These are phyloP conservation scores for Dicyrtomina minuta DNA, from an alignment of 2,888 invertebrate genomes.

Conservation along the genomic window DNA sequence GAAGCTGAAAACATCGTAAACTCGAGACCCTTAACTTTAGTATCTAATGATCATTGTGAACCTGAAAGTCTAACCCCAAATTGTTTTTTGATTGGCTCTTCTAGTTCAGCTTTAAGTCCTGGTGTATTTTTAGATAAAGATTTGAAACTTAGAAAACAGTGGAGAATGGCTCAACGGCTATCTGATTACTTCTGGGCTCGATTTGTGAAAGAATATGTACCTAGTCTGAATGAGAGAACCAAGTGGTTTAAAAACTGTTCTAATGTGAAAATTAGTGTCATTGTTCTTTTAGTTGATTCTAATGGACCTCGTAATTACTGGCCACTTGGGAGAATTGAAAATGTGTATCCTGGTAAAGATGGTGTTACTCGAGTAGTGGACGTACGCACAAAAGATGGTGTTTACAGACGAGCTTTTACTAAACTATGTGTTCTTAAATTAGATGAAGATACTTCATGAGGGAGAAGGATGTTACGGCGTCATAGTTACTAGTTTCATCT, in stretches of 20 bases:
- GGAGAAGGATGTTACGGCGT: not conserved
- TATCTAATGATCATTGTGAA: slow-evolving; percentile 52
- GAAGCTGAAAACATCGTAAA: slow-evolving; percentile 45
- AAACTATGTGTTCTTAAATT: slow-evolving; percentile 27
- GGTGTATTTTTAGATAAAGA: slow-evolving; percentile 32
- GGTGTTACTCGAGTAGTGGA: slow-evolving; percentile 10
- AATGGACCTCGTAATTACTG: not conserved
- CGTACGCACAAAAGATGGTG: slow-evolving; percentile 28
- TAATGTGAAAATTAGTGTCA: too few species aligned
- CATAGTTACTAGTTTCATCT: too few species aligned
- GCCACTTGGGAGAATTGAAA: slow-evolving; percentile 3
- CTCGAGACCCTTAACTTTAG: slow-evolving; percentile 52
- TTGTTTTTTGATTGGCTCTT: slow-evolving; percentile 54
- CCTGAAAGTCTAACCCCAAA: slow-evolving; percentile 52
- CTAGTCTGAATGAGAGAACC: slow-evolving; percentile 33
- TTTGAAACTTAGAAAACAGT: slow-evolving; percentile 25
- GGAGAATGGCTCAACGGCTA: slow-evolving; percentile 38
- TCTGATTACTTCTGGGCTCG: slow-evolving; percentile 45
- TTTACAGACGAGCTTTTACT: slow-evolving; percentile 29
- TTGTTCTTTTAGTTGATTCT: not conserved
- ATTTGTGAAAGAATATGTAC: slow-evolving; percentile 46
- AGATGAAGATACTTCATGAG: too few species aligned
- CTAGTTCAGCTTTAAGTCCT: slow-evolving; percentile 37
- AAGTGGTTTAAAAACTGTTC: slow-evolving; percentile 44
- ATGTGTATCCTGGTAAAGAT: slow-evolving; percentile 19